phyloP scores from a whole-genome alignment of 2,797 vertebrate species.

The Sebastes itinus region DNA sequence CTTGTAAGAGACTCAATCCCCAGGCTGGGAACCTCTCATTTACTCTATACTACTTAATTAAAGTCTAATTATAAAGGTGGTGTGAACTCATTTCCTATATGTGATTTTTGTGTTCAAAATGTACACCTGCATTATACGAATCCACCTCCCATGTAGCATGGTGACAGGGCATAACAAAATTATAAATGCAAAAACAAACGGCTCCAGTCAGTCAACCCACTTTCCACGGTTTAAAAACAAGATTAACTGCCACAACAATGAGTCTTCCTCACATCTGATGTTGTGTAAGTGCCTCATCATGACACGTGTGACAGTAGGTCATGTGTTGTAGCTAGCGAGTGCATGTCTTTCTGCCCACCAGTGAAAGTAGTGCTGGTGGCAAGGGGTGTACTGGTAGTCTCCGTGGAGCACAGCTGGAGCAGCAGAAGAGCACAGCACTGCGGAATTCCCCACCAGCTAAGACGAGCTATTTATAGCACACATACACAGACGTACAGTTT shows the following conservation, averaged over 20 bases:
- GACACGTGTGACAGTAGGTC: constrained; percentile 54
- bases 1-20: background rate
- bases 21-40: background rate
- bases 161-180: background rate
- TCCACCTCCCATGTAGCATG: background rate
- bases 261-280: constrained; percentile 32
- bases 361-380: constrained; percentile 45
- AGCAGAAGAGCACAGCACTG: constrained; percentile 71
- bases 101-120: background rate
- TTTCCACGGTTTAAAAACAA: constrained; percentile 41
- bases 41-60: background rate
- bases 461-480: constrained; percentile 76
- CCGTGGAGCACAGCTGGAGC: constrained; percentile 69
- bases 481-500: constrained; percentile 56
- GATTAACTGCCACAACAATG: constrained; percentile 36
- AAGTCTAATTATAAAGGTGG: background rate
- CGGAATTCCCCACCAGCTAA: constrained; percentile 78
- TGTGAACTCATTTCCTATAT: background rate
- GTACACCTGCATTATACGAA: background rate
- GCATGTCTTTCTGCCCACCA: constrained; percentile 2
- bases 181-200: background rate
- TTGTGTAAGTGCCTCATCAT: constrained; percentile 45
- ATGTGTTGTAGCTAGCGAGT: constrained; percentile 16
- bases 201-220: constrained; percentile 31
- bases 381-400: constrained; percentile 63